Evolutionary conservation across 2,888 invertebrate genomes (phyloP).

Genomic region (Mythimna albipuncta): DNA sequence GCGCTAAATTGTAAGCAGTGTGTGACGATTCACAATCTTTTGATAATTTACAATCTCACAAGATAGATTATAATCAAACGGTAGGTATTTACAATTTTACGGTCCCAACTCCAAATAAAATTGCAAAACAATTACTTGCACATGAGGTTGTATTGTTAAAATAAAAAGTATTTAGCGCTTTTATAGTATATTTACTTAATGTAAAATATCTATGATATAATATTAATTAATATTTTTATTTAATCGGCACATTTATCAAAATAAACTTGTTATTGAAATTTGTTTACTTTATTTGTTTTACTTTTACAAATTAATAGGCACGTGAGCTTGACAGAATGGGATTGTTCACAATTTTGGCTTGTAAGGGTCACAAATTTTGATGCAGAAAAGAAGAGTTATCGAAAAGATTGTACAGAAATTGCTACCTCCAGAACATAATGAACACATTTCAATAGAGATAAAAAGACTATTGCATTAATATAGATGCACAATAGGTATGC

Average conservation of each 20-base stretch:
- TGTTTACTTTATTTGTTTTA: conserved; percentile 80
- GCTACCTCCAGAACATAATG: too few species aligned
- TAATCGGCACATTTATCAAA: conserved; percentile 85
- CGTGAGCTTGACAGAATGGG: conserved; percentile 1
- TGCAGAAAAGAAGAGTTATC: too few species aligned
- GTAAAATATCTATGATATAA: conserved; percentile 75
- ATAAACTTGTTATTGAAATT: conserved; percentile 88
- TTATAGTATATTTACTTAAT: conserved; percentile 73
- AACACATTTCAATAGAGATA: too few species aligned
- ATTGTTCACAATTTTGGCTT: conserved; percentile 5
- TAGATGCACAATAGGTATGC: too few species aligned
- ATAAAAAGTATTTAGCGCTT: conserved; percentile 75
- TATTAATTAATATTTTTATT: conserved; percentile 77
- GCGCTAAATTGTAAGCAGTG: too few species aligned
- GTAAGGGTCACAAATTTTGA: background rate
- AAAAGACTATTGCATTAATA: too few species aligned
- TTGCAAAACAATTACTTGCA: conserved; percentile 51
- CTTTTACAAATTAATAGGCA: conserved; percentile 29
- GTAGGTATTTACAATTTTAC: background rate
- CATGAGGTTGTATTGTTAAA: conserved; percentile 55
- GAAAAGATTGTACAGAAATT: too few species aligned
- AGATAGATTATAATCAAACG: too few species aligned
- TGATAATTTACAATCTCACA: too few species aligned
- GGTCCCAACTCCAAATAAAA: background rate
- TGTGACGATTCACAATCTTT: too few species aligned